phyloP scores from a whole-genome alignment of 2,888 invertebrate genomes.

The Clostera curtula region DNA sequence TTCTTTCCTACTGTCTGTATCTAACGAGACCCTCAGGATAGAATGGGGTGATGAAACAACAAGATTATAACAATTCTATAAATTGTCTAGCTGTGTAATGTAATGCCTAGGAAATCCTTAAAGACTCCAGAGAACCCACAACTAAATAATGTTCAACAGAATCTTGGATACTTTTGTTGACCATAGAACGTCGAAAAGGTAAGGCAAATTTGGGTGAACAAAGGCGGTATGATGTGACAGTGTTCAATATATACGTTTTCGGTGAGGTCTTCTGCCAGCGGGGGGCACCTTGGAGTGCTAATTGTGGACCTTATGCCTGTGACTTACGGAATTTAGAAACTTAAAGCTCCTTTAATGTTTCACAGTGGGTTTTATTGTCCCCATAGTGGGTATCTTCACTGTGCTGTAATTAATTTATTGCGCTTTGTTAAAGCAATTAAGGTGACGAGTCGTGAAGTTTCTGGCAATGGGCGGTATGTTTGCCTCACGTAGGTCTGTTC shows the following conservation, averaged over 20 bases:
- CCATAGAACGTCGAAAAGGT: conserved; percentile 35
- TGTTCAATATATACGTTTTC: conserved; percentile 29
- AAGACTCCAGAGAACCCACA: no score
- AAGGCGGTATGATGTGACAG: conserved; percentile 60
- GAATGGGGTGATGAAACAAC: no score
- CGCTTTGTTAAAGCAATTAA: conserved; percentile 34
- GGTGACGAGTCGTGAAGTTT: conserved; percentile 38
- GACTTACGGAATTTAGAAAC: no score
- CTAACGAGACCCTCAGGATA: no score
- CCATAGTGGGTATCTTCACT: conserved; percentile 46
- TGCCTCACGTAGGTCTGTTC: conserved; percentile 59
- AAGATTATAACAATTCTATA: no score
- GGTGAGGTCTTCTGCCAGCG: conserved; percentile 60
- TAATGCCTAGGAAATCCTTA: no score
- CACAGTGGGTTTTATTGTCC: conserved; percentile 43
- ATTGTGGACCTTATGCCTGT: no score
- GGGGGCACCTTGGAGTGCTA: conserved; percentile 46
- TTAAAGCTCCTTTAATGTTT: no score
- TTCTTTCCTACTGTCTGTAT: no score
- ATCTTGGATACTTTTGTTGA: no score
- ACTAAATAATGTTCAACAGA: no score
- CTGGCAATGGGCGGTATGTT: conserved; percentile 58
- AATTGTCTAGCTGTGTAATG: no score
- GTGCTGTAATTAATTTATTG: conserved; percentile 72
- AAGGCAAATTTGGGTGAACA: conserved; percentile 56